These are phyloP conservation scores for Neosilurus hyrtlii DNA, from an alignment of 2,797 vertebrate genomes.

Conservation along the genomic window DNA sequence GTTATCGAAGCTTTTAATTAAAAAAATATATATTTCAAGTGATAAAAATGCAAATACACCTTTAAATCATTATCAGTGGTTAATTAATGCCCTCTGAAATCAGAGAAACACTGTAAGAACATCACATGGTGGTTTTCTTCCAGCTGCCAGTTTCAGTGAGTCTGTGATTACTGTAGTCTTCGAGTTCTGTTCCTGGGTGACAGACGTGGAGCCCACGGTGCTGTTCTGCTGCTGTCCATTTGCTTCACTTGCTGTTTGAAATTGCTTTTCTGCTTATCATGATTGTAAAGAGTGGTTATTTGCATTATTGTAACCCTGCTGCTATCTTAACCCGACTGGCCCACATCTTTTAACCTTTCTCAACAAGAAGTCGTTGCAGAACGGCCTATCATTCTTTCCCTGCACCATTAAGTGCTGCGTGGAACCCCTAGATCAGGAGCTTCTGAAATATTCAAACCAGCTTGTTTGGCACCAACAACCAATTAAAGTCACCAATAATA, in stretches of 20 bases:
- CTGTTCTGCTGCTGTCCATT: neutral
- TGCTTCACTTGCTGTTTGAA: neutral
- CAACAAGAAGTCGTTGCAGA: neutral
- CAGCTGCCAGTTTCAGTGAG: neutral
- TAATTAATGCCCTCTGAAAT: neutral
- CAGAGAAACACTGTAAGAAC: neutral
- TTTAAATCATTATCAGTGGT: neutral
- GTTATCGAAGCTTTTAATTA: neutral
- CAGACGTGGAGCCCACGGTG: neutral
- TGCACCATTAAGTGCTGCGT: too few species aligned
- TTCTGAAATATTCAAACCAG: neutral
- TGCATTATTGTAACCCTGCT: neutral
- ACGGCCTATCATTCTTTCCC: neutral
- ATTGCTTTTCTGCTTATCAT: neutral
- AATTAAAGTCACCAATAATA: neutral
- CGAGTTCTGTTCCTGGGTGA: neutral
- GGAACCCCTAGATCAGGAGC: neutral
- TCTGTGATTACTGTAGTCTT: neutral
- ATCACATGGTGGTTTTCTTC: neutral
- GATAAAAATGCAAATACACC: neutral
- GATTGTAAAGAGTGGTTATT: neutral
- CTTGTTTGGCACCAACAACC: neutral
- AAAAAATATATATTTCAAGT: too few species aligned
- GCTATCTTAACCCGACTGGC: neutral
- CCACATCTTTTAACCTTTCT: neutral